Evolutionary conservation across 2,888 invertebrate species (phyloP), one percentile per base, ranked within the genome.

Genomic region (Eristalinus aeneus): DNA sequence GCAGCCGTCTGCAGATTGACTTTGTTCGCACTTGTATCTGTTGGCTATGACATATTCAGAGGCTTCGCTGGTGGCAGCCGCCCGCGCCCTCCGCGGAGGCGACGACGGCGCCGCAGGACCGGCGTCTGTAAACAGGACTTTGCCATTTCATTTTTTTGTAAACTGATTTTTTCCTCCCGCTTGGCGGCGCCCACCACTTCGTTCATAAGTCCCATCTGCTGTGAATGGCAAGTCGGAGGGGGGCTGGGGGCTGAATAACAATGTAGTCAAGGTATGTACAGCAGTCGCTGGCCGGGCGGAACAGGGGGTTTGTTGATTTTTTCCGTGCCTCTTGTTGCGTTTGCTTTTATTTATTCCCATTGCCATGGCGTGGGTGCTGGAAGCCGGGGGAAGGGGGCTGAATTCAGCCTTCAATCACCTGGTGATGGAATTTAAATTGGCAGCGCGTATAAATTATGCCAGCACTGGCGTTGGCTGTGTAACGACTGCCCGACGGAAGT

Each of bases 361-460:
- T 53, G 56, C 6, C 12, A n/a, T 2, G 10, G 36, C 20, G 56
- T 1, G 20, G 1, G 68, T 39, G 56, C 4, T 1, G 20, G 22
- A n/a, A n/a, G n/a, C n/a, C 16, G 22, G 22, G 54, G 2, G 22
- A 1, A 54, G 23, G 32, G 54, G 27, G 61, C 34, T 46, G 61
- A 31, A 65, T 71, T 60, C 20, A 61, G 74, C 74, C 27, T 53
- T 27, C 74, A 74, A 74, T 83, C 73, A 78, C 69, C 72, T 74
- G 58, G 46, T 83, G 83, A 78, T 71, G 65, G 64, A 83, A 74
- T 79, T 71, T 74, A 65, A 83, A 83, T 69, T 78, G 83, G 64
- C 56, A 78, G 54, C 58, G 36, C 27, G 69, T 34, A 74, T 83
- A 54, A 74, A 61, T 79, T 83, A 71, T 83, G 64, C 73, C 64